Conservation (phyloP, 1,140 invertebrate genomes). For the Neotoxoptera formosana region DNA sequence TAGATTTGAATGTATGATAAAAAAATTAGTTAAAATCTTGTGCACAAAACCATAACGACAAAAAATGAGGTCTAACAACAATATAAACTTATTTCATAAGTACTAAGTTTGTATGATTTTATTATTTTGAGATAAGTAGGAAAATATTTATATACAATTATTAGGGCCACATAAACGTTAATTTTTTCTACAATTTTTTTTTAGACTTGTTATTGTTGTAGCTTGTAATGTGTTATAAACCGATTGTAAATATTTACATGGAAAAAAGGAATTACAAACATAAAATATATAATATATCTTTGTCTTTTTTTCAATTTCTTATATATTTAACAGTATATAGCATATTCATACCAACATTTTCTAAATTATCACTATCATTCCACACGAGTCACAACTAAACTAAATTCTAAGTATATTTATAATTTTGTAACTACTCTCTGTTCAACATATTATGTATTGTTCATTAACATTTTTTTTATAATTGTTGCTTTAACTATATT, state of each 20-base stretch:
- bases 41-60: slow-evolving; percentile 1
- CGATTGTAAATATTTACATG: neutral
- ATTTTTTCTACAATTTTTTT: neutral
- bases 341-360: neutral
- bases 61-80: slow-evolving; percentile 27
- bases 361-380: neutral
- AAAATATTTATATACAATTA: neutral
- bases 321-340: neutral
- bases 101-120: neutral
- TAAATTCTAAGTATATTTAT: neutral
- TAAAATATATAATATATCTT: neutral
- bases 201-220: neutral
- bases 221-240: neutral
- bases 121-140: neutral
- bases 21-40: neutral
- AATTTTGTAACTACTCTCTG: neutral
- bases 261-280: neutral
- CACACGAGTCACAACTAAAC: neutral
- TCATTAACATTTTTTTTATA: neutral
- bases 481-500: neutral
- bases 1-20: neutral
- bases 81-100: neutral
- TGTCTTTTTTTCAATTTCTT: neutral
- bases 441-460: neutral
- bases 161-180: neutral